Conservation (phyloP, 2,888 invertebrate genomes). For the Acanthopleura granulata region DNA sequence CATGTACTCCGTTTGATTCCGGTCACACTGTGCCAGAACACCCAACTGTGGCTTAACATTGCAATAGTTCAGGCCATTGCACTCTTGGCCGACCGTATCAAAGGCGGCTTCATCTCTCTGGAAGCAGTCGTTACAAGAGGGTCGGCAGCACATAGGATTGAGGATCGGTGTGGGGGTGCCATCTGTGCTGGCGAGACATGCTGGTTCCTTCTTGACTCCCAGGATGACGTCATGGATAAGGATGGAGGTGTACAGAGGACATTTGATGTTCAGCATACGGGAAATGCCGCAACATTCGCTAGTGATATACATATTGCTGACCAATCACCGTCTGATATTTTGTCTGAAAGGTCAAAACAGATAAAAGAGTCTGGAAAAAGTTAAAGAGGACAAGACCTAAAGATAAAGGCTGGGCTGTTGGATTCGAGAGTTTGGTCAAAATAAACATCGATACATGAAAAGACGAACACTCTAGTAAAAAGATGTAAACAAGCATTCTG, state of each 20-base stretch:
- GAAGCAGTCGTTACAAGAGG: slow-evolving; percentile 4
- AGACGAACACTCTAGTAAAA: background rate
- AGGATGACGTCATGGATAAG: slow-evolving; percentile 1
- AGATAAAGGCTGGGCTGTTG: background rate
- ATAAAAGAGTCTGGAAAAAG: no score
- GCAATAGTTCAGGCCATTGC: background rate
- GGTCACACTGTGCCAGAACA: background rate
- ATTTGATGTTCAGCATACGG: background rate
- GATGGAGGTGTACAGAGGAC: background rate
- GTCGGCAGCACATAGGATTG: background rate
- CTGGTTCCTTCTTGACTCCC: background rate
- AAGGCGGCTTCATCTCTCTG: background rate
- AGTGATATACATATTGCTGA: background rate
- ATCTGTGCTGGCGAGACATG: background rate
- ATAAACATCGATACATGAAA: background rate
- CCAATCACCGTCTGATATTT: no score
- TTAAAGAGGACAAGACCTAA: background rate
- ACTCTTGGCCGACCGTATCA: background rate
- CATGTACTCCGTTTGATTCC: background rate
- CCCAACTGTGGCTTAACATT: background rate
- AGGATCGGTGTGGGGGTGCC: background rate
- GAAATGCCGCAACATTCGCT: background rate
- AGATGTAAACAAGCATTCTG: background rate
- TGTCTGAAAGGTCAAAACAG: no score
- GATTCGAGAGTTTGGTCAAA: background rate